These are phyloP conservation scores for Bellardia pandia DNA, from an alignment of 2,888 invertebrate genomes.

Conservation along the genomic window DNA sequence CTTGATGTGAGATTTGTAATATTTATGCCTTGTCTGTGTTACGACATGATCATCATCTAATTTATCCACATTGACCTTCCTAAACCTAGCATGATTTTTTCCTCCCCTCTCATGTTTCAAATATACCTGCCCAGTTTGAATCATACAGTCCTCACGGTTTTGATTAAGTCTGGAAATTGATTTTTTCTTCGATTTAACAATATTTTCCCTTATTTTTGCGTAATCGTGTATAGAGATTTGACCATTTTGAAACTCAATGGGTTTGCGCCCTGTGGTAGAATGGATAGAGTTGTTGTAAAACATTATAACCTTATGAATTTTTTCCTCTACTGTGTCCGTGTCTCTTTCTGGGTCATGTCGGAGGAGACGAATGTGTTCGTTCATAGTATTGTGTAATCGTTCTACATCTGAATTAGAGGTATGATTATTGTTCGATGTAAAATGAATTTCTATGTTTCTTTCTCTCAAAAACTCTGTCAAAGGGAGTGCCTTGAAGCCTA, in stretches of 20 bases:
- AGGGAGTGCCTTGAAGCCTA: constrained; percentile 71
- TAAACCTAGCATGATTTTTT: constrained; percentile 3
- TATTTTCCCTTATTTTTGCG: neutral
- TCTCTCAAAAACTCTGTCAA: constrained; percentile 61
- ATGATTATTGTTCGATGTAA: constrained; percentile 59
- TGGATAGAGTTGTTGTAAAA: neutral
- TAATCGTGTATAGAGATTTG: neutral
- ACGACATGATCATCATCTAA: constrained; percentile 1
- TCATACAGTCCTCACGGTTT: neutral
- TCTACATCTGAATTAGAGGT: constrained; percentile 71
- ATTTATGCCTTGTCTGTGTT: neutral
- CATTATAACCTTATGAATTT: neutral
- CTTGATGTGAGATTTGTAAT: neutral
- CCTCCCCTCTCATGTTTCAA: neutral
- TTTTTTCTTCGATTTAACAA: neutral
- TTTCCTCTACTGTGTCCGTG: too few relatives aligned
- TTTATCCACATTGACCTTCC: neutral
- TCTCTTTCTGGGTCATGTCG: too few relatives aligned
- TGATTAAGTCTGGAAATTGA: neutral
- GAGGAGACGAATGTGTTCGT: constrained; percentile 74
- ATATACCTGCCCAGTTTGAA: neutral
- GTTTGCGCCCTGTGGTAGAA: neutral
- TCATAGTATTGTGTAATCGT: constrained; percentile 70
- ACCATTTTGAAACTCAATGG: neutral
- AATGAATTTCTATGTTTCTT: constrained; percentile 67